Conservation (phyloP, 2,797 vertebrate genomes). For the Hylomyscus alleni region DNA sequence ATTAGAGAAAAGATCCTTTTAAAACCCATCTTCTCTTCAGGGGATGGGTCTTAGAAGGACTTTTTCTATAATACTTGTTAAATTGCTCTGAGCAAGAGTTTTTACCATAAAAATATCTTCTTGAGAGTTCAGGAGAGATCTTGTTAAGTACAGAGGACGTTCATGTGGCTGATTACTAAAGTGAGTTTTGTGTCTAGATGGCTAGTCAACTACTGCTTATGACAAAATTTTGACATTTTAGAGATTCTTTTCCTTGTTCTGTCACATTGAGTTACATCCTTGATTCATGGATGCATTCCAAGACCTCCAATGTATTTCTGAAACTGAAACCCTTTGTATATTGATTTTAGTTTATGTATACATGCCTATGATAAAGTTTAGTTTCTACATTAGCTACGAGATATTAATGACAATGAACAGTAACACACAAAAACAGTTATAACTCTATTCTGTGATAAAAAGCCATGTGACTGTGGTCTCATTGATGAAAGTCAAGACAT, state of each 20-base stretch:
- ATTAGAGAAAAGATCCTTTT: too few species aligned
- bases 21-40: neutral
- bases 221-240: slow-evolving; percentile 41
- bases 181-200: neutral
- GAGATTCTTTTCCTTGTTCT: slow-evolving; percentile 32
- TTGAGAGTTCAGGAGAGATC: slow-evolving; percentile 33
- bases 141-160: slow-evolving; percentile 40
- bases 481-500: neutral
- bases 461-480: neutral
- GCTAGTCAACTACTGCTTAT: slow-evolving; percentile 31
- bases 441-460: neutral
- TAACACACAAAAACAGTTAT: neutral
- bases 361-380: neutral
- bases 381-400: neutral
- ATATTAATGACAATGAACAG: neutral
- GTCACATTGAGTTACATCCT: neutral
- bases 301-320: neutral
- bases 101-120: slow-evolving; percentile 31
- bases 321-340: neutral
- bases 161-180: slow-evolving; percentile 18
- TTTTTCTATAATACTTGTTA: slow-evolving; percentile 26
- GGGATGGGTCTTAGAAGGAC: neutral
- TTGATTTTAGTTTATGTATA: neutral
- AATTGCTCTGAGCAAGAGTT: slow-evolving; percentile 30
- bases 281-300: neutral